phyloP scores from a whole-genome alignment of 2,113 vertebrate genomes.

The Callochromis pleurospilus region DNA sequence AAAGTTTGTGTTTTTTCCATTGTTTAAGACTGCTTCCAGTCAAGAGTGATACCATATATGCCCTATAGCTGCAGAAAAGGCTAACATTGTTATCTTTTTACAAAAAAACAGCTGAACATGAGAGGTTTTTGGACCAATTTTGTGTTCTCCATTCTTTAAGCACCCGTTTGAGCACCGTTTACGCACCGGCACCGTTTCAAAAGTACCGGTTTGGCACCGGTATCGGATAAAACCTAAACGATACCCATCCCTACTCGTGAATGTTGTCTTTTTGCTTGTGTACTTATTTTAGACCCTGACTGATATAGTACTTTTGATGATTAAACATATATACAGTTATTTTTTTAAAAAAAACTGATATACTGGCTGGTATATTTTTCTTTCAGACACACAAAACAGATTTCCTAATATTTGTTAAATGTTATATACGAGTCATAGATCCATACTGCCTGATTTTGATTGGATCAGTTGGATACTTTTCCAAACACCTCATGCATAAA shows the following conservation, averaged over 20 bases:
- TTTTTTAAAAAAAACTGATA: fast-evolving
- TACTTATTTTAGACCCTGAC: not conserved
- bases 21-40: no score
- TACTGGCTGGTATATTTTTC: not conserved
- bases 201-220: no score
- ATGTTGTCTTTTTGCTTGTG: not conserved
- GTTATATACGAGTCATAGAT: not conserved
- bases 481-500: not conserved
- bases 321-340: fast-evolving
- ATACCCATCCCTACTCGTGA: not conserved
- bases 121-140: no score
- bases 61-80: no score
- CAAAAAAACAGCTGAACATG: no score
- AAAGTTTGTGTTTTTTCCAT: no score
- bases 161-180: no score
- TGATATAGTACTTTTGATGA: not conserved
- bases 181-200: no score
- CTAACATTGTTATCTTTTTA: no score
- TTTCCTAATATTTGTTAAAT: not conserved
- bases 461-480: not conserved
- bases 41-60: no score
- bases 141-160: no score
- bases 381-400: not conserved
- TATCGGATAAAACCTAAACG: no score
- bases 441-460: not conserved